Percentiles rank a stretch among this genome's conserved stretches.
Conservation (phyloP, 2,888 invertebrate species). For the Leptopilina syphax region DNA sequence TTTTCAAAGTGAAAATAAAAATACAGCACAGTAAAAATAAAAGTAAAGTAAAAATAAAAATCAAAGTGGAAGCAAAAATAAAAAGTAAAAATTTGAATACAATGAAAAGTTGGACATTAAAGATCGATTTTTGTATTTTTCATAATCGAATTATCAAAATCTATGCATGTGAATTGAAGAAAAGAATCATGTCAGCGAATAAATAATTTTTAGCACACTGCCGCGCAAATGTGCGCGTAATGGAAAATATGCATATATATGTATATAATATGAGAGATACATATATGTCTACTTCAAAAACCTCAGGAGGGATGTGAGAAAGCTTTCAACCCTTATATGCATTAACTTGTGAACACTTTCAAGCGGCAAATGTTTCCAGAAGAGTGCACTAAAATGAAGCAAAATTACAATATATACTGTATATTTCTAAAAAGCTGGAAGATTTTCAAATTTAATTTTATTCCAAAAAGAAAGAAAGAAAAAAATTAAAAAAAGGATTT, state of each 20-base stretch:
- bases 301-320: background rate
- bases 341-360: conserved; percentile 21
- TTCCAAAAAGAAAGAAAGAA: too few species aligned
- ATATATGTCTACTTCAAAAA: background rate
- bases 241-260: conserved; percentile 2
- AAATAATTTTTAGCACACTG: background rate
- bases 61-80: too few species aligned
- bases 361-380: background rate
- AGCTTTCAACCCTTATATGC: conserved; percentile 4
- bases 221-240: background rate
- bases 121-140: background rate
- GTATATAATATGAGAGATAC: background rate
- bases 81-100: too few species aligned
- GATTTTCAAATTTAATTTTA: background rate
- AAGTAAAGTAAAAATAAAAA: too few species aligned
- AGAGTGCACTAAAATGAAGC: background rate
- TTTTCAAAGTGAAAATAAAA: too few species aligned
- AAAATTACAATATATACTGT: background rate
- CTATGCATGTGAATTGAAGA: background rate
- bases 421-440: background rate
- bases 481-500: too few species aligned
- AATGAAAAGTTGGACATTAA: too few species aligned
- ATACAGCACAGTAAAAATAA: too few species aligned
- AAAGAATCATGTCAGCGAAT: background rate
- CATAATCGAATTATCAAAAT: background rate